These are phyloP conservation scores for Ptychochromis oligacanthus DNA, from an alignment of 2,113 vertebrate genomes.

Conservation along the genomic window DNA sequence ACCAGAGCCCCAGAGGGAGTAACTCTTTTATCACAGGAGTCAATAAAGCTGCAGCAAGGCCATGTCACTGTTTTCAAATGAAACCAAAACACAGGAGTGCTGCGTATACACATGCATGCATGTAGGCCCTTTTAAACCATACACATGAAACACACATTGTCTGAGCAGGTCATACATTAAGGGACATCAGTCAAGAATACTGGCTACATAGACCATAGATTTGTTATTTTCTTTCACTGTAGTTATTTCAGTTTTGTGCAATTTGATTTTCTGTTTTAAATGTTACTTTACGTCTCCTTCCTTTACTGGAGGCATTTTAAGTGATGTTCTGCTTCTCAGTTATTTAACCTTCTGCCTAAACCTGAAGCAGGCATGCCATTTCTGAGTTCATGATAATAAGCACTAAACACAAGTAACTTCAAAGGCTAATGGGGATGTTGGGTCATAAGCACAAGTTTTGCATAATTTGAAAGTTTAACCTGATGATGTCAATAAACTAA, in stretches of 20 bases:
- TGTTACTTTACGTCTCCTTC: neutral
- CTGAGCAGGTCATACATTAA: conserved; percentile 6
- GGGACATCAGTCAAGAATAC: neutral
- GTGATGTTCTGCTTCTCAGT: neutral
- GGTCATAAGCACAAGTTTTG: no score
- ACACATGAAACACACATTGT: neutral
- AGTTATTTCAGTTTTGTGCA: neutral
- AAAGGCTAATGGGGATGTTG: neutral
- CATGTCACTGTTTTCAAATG: conserved; percentile 60
- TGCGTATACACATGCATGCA: conserved; percentile 16
- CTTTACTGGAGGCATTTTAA: neutral
- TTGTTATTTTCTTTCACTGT: neutral
- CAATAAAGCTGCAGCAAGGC: conserved; percentile 51
- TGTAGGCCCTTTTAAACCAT: neutral
- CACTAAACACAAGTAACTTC: neutral
- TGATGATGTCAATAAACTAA: neutral
- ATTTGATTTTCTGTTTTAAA: neutral
- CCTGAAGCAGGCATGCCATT: neutral
- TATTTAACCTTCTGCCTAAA: neutral
- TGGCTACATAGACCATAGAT: neutral
- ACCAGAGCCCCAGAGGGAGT: conserved; percentile 48
- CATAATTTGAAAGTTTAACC: neutral
- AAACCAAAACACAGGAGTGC: conserved; percentile 50
- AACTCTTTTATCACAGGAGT: conserved; percentile 57
- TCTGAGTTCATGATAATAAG: neutral